Base-by-base conservation (phyloP, 1,140 invertebrate genomes). In the Nixonia krombeini region DNA sequence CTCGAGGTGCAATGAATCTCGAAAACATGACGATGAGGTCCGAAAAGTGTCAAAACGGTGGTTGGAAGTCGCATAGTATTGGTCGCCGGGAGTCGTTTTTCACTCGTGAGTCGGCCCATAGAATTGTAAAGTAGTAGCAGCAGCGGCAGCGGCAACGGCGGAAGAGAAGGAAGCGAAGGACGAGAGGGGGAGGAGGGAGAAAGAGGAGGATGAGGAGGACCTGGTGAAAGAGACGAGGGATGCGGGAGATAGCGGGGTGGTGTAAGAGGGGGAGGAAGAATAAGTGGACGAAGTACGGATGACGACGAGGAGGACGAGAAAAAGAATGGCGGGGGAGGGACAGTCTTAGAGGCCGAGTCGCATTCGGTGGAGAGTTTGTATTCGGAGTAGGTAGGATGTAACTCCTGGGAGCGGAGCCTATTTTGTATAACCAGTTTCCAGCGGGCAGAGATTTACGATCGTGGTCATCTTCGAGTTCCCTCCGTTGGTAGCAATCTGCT, bases 391-490 rank as follows among this genome's bases (percentile, higher is more conserved):
- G n/a, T n/a, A n/a, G n/a, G n/a, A n/a, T n/a, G n/a, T n/a, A n/a
- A n/a, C n/a, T n/a, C n/a, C n/a, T n/a, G n/a, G n/a, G n/a, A n/a
- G n/a, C n/a, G n/a, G n/a, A n/a, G 74, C 72, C 74, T 81, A 79
- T 79, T 82, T 81, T 80, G 80, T 82, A 79, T 81, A 82, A 82
- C 80, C 79, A 81, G 79, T 82, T 67, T 77, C 62, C 71, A 67
- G 70, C 66, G 70, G 61, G 56, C 66, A 42, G 68, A 81, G 79
- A 81, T 82, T 80, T 81, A 82, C 74, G 75, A 80, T 73, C 78
- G 61, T 78, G 63, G 52, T 59, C 37, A 29, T 45, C 37, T 38
- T 38, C 45, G 29, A 49, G 45, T 31, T 49, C 15, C 45, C 45
- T 49, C 18, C 17, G 31, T 50, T 50, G 46, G 26, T 50, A 50